These are phyloP conservation scores for Psammodynastes pulverulentus DNA, from an alignment of 2,113 vertebrate genomes.

Conservation along the genomic window DNA sequence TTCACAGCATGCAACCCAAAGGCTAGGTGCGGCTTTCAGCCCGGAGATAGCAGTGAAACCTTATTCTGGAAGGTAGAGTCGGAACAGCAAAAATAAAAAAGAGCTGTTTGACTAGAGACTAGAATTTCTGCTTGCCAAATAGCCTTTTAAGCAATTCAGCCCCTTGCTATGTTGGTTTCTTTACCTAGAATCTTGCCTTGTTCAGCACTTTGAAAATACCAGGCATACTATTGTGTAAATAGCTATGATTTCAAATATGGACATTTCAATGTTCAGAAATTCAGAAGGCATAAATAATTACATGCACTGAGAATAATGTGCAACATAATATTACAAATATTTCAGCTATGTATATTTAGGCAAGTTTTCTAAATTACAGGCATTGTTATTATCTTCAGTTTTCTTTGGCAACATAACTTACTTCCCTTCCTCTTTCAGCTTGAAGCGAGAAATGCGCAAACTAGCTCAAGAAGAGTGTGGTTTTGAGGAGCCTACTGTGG, in stretches of 20 bases:
- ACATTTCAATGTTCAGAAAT: neutral
- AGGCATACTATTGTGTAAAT: neutral
- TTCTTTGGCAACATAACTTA: neutral
- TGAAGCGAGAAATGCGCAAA: slow-evolving; percentile 96
- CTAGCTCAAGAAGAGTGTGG: slow-evolving; percentile 92
- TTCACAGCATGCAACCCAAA: neutral
- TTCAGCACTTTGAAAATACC: neutral
- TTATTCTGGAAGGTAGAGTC: neutral
- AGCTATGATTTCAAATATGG: neutral
- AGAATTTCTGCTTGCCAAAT: neutral
- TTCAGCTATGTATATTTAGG: neutral
- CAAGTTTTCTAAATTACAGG: neutral
- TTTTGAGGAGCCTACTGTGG: slow-evolving; percentile 93
- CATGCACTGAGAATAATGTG: neutral
- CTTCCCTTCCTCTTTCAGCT: slow-evolving; percentile 62
- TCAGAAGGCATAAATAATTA: neutral
- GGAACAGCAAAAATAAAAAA: neutral
- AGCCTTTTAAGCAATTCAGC: neutral
- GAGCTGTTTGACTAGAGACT: neutral
- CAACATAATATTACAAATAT: neutral
- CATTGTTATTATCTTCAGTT: neutral
- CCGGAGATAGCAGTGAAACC: neutral
- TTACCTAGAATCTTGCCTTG: neutral
- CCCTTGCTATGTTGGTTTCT: neutral
- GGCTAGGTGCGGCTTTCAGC: neutral